phyloP scores from a whole-genome alignment of 2,797 vertebrate genomes.

The Euphonia xanthogaster region DNA sequence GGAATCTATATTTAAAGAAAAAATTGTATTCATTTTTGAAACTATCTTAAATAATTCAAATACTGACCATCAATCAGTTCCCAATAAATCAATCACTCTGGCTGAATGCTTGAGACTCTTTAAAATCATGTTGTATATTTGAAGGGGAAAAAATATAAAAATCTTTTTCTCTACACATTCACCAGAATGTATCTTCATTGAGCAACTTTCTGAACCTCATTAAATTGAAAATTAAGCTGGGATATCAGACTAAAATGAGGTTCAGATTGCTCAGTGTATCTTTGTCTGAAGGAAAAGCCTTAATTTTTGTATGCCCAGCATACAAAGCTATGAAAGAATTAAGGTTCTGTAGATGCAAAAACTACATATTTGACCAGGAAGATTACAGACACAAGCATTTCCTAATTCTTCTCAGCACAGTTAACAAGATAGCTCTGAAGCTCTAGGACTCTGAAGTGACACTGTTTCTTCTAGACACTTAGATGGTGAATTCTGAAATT shows the following conservation, averaged over 20 bases:
- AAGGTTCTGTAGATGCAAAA: not conserved
- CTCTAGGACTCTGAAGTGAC: not conserved
- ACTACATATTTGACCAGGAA: not conserved
- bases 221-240: not conserved
- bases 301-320: not conserved
- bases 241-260: not conserved
- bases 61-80: no score
- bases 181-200: not conserved
- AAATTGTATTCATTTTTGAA: no score
- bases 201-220: not conserved
- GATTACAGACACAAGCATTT: not conserved
- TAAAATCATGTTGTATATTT: no score
- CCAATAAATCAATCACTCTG: no score
- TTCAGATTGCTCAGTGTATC: constrained; percentile 5
- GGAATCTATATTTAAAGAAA: not conserved
- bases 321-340: not conserved
- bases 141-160: no score
- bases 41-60: no score
- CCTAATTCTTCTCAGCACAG: not conserved
- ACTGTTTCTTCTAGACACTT: not conserved
- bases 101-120: no score
- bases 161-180: no score
- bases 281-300: not conserved
- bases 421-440: not conserved
- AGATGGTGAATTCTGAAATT: not conserved